A percentile compares a stretch with the other conserved stretches of the same genome.
Conservation (phyloP, 2,797 vertebrate genomes). For the Mus caroli region DNA sequence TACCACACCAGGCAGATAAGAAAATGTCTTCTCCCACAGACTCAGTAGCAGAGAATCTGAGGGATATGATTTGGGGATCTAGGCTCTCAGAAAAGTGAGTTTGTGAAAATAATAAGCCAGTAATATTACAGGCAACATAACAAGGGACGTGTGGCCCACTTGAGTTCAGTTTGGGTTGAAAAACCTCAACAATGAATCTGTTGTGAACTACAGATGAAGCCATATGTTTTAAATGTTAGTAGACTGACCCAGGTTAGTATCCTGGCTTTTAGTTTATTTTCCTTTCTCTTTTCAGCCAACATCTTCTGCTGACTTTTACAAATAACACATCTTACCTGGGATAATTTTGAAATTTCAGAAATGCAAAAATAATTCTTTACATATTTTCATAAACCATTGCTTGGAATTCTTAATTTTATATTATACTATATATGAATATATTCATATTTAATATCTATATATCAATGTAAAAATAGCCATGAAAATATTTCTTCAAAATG, state of each 20-base stretch:
- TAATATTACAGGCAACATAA: neutral
- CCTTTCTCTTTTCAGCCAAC: neutral
- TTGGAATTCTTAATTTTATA: neutral
- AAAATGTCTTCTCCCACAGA: neutral
- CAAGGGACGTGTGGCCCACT: neutral
- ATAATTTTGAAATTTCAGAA: neutral
- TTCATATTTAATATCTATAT: neutral
- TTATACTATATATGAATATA: neutral
- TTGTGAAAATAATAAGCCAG: neutral
- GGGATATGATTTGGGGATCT: neutral
- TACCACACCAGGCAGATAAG: too few relatives aligned
- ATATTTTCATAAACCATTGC: neutral
- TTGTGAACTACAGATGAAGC: neutral
- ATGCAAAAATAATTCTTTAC: neutral
- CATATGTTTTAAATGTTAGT: neutral
- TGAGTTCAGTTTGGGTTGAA: neutral
- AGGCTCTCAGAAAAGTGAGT: neutral
- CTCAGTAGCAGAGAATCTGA: neutral
- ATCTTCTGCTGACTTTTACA: neutral
- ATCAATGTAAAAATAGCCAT: neutral
- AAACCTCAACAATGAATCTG: neutral
- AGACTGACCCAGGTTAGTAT: neutral
- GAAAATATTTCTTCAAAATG: neutral
- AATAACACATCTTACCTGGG: neutral
- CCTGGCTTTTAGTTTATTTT: neutral